Conservation (phyloP, 2,888 invertebrate genomes). For the Drymonia ruficornis region DNA sequence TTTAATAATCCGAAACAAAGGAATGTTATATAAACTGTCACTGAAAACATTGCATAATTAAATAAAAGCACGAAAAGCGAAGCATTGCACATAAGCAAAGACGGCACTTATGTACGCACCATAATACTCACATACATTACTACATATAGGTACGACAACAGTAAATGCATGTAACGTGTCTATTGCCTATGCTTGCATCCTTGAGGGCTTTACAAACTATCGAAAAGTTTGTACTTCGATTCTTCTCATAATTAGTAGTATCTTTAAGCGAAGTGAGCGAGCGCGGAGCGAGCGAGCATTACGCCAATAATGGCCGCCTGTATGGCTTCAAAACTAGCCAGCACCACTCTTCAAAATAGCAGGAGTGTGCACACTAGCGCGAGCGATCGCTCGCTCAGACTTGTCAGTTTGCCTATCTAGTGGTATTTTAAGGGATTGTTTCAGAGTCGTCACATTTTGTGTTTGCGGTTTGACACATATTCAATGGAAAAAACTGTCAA, state of each 20-base stretch:
- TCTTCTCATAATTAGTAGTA: neutral
- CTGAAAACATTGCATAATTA: constrained; percentile 50
- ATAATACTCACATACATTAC: constrained; percentile 48
- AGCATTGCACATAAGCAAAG: constrained; percentile 39
- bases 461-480: too few species aligned
- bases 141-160: constrained; percentile 24
- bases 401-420: neutral
- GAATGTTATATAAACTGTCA: constrained; percentile 29
- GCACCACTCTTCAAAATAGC: too few species aligned
- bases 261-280: neutral
- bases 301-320: too few species aligned
- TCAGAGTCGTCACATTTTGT: too few species aligned
- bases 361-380: too few species aligned
- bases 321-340: too few species aligned
- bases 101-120: constrained; percentile 45
- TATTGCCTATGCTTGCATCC: constrained; percentile 6
- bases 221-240: neutral
- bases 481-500: too few species aligned
- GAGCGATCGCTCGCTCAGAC: neutral
- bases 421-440: too few species aligned
- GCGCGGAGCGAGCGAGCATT: too few species aligned
- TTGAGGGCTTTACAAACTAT: neutral
- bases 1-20: too few species aligned
- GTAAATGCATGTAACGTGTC: constrained; percentile 20
- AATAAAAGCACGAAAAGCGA: constrained; percentile 68